Evolutionary conservation across 1,140 invertebrate species (phyloP), one percentile per base, ranked within the genome.

Genomic region (Tetragnatha versicolor): DNA sequence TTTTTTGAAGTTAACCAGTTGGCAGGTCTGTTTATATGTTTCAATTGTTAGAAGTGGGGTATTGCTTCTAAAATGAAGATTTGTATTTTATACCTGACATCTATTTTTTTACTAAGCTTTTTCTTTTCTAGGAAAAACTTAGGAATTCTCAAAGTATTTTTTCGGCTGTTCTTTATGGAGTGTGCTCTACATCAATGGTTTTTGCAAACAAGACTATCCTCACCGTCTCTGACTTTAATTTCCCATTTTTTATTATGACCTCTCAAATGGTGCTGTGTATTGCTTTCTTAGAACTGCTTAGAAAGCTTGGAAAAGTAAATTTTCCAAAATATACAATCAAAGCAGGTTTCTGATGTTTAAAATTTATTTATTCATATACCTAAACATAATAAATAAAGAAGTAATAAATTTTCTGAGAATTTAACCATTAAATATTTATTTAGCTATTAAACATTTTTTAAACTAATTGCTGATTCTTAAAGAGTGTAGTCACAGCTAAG

Each of bases 121-220:
- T 27, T 39, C 25, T 37, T 39, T 37, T 55, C 37, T 25, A 70
- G 68, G 47, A 14, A 70, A n/a, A 27, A 7, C 2, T 51, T 3
- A 35, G n/a, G 22, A 68, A 42, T 42, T 5, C 33, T 37, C 51
- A 42, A 42, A 75, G 72, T 6, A 63, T 75, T 42, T 25, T 55
- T 22, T 75, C 72, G 20, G 72, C 72, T 14, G 39, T 87, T 1
- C 83, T 88, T 39, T 88, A 88, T 83, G 87, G 87, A 7, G 53
- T 82, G 4, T 85, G 84, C 81, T 88, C 87, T 3, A 83, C 85
- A 1, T 85, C 85, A 14, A 88, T 88, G 84, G 87, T 87, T n/a
- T 88, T 88, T 81, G 77, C 87, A 27, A 88, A 88, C 81, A 88
- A 88, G 81, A 80, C 84, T n/a, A 81, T 88, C 6, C 83, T 88